Percentiles rank a stretch among this genome's conserved stretches.
phyloP scores from a whole-genome alignment of 2,797 vertebrate genomes.

The Mus spretus region DNA sequence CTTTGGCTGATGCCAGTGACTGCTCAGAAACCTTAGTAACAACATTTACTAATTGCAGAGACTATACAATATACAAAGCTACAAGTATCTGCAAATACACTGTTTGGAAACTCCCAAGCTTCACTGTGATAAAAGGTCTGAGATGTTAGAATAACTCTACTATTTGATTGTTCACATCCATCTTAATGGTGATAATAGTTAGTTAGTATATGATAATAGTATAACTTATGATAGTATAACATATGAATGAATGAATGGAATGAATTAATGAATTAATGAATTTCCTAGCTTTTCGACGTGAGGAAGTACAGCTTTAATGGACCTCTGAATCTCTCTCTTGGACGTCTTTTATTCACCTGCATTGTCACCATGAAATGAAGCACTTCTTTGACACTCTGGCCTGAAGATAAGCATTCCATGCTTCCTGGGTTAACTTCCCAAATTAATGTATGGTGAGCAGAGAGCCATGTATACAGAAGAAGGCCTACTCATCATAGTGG shows the following conservation, averaged over 20 bases:
- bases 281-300: not conserved
- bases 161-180: not conserved
- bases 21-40: not conserved
- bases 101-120: not conserved
- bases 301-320: not conserved
- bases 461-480: not conserved
- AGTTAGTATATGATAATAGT: not conserved
- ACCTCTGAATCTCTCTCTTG: not conserved
- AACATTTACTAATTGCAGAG: conserved; percentile 33
- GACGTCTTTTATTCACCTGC: not conserved
- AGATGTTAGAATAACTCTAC: conserved; percentile 17
- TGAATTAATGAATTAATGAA: not conserved
- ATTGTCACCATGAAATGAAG: not conserved
- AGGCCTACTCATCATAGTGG: not conserved
- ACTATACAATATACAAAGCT: not conserved
- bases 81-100: conserved; percentile 36
- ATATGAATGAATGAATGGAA: not conserved
- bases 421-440: not conserved
- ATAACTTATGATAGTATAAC: not conserved
- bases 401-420: not conserved
- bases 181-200: not conserved
- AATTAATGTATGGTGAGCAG: not conserved
- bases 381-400: not conserved
- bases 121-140: not conserved
- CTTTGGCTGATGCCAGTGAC: not conserved